Conservation (phyloP, 1,140 invertebrate genomes). For the Zaprionus inermis region DNA sequence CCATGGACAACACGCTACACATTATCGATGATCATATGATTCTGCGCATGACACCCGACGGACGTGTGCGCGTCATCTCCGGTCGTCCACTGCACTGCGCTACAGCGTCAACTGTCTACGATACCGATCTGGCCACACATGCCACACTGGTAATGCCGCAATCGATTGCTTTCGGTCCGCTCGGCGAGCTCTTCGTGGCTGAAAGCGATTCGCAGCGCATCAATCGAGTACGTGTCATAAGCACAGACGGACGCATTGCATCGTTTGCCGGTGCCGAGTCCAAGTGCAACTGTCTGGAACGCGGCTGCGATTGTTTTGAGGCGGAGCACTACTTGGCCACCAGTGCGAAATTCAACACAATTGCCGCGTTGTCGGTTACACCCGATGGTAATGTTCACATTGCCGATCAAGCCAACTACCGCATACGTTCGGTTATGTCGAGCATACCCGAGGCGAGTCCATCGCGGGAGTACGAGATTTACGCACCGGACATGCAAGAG, state of each 20-base stretch:
- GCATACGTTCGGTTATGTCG: constrained; percentile 95
- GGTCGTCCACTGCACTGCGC: constrained; percentile 96
- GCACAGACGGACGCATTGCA: constrained; percentile 95
- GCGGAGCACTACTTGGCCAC: constrained; percentile 95
- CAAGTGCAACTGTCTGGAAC: constrained; percentile 96
- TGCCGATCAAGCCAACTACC: constrained; percentile 96
- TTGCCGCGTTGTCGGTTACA: constrained; percentile 96
- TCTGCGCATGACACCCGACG: constrained; percentile 94
- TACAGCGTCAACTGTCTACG: constrained; percentile 89
- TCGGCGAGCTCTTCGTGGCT: constrained; percentile 97
- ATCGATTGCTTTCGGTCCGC: constrained; percentile 96
- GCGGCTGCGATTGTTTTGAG: constrained; percentile 95
- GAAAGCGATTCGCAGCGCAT: constrained; percentile 98
- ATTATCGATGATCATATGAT: constrained; percentile 98
- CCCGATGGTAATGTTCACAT: constrained; percentile 97
- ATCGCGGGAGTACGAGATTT: constrained; percentile 95
- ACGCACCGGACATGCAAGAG: constrained; percentile 97
- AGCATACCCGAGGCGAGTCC: constrained; percentile 94
- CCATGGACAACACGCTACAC: constrained; percentile 96
- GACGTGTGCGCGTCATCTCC: constrained; percentile 95
- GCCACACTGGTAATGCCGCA: constrained; percentile 96
- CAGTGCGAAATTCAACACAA: constrained; percentile 96
- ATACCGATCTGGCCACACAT: constrained; percentile 93
- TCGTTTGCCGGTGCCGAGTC: constrained; percentile 97
- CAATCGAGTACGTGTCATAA: constrained; percentile 95